phyloP scores from a whole-genome alignment of 2,888 invertebrate species.

The Carabus problematicus region DNA sequence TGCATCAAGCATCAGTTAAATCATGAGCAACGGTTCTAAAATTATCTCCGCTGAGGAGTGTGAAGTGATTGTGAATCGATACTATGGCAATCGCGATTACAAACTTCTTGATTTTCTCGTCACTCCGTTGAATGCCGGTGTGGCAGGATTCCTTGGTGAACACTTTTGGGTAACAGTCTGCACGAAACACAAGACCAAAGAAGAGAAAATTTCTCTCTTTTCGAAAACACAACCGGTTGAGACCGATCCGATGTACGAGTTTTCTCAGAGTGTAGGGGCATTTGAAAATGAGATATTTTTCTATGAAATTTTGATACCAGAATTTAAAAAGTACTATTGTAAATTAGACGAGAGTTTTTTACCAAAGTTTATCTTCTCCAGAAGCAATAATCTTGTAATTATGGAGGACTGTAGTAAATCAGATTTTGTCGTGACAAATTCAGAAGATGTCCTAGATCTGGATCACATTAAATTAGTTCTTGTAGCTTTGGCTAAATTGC shows the following conservation, averaged over 20 bases:
- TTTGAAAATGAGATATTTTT: slow-evolving; percentile 44
- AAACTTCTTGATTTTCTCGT: slow-evolving; percentile 38
- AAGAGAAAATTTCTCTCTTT: slow-evolving; percentile 35
- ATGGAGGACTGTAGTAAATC: slow-evolving; percentile 53
- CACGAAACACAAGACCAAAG: slow-evolving; percentile 34
- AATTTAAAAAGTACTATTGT: slow-evolving; percentile 25
- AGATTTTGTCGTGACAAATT: slow-evolving; percentile 46
- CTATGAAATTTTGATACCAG: slow-evolving; percentile 32
- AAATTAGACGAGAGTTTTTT: slow-evolving; percentile 48
- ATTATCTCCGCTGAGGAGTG: slow-evolving; percentile 11
- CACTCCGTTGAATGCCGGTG: slow-evolving; percentile 43
- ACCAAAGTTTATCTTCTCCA: slow-evolving; percentile 51
- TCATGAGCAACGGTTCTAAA: slow-evolving; percentile 9
- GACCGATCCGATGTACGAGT: slow-evolving; percentile 27
- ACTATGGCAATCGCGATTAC: slow-evolving; percentile 17
- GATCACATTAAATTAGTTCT: slow-evolving; percentile 45
- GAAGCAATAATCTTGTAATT: slow-evolving; percentile 50
- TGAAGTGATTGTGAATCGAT: slow-evolving; percentile 23
- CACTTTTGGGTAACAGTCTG: slow-evolving; percentile 47
- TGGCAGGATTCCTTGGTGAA: slow-evolving; percentile 49
- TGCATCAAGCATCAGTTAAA: not conserved
- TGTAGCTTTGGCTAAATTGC: slow-evolving; percentile 47
- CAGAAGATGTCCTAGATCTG: slow-evolving; percentile 31
- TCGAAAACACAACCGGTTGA: slow-evolving; percentile 37
- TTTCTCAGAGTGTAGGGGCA: slow-evolving; percentile 27